Conservation (phyloP, 2,888 invertebrate species). For the Pachliopta kotzebuea region DNA sequence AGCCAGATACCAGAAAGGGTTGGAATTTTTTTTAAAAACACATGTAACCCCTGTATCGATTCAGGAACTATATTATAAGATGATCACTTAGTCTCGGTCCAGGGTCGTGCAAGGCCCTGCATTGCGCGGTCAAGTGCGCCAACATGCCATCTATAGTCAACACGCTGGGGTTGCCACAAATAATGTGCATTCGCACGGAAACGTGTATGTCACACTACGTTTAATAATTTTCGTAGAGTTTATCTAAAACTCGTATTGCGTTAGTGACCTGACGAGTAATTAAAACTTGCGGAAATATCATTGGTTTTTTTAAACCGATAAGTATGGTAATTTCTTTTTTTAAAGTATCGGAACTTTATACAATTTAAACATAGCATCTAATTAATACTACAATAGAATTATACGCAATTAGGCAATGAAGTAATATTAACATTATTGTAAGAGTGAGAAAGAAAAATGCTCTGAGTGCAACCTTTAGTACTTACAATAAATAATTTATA, state of each 20-base stretch:
- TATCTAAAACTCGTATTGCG: constrained; percentile 1
- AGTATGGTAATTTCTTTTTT: neutral
- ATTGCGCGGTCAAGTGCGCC: constrained; percentile 57
- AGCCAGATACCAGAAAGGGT: no score
- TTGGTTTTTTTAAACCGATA: neutral
- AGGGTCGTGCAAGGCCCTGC: constrained; percentile 41
- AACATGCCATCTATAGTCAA: constrained; percentile 43
- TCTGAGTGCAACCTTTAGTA: no score
- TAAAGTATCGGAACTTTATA: neutral
- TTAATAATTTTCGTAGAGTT: neutral
- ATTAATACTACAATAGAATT: neutral
- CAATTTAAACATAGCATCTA: neutral
- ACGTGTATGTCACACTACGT: constrained; percentile 8
- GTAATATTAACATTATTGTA: neutral
- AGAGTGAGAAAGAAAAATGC: neutral
- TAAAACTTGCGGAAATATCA: neutral
- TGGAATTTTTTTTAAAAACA: no score
- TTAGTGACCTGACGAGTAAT: neutral
- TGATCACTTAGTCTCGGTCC: constrained; percentile 36
- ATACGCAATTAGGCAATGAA: neutral
- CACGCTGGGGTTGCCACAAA: constrained; percentile 28
- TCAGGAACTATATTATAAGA: no score
- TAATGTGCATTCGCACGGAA: constrained; percentile 20
- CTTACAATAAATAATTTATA: no score
- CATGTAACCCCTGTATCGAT: no score